phyloP scores from a whole-genome alignment of 2,888 invertebrate species.

The Halictus ligatus region DNA sequence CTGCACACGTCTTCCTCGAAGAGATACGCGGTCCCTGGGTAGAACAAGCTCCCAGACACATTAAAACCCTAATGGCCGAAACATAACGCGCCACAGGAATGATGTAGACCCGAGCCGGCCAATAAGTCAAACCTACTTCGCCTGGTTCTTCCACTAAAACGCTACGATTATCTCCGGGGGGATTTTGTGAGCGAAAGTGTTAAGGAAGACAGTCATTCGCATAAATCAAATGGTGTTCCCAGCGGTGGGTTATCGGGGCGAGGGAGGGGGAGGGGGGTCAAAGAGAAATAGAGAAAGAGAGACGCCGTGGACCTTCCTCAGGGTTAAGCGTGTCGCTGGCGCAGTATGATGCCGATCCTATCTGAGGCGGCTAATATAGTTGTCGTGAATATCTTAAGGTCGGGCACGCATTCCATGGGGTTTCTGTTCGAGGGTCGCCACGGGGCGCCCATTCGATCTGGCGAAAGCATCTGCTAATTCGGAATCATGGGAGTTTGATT shows the following conservation, averaged over 20 bases:
- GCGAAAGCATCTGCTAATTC: constrained; percentile 84
- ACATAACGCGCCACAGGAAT: constrained; percentile 5
- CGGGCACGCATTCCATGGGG: constrained; percentile 80
- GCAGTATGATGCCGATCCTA: constrained; percentile 83
- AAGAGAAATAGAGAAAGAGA: background rate
- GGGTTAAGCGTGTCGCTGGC: constrained; percentile 79
- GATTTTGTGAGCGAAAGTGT: constrained; percentile 50
- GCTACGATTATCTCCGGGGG: constrained; percentile 16
- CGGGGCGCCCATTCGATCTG: constrained; percentile 84
- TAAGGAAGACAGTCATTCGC: constrained; percentile 48
- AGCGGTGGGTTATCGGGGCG: constrained; percentile 6
- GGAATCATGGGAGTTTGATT: constrained; percentile 84
- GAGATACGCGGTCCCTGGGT: background rate
- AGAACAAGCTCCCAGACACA: background rate
- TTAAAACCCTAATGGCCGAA: constrained; percentile 17
- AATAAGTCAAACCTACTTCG: constrained; percentile 20
- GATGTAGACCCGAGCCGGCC: constrained; percentile 13
- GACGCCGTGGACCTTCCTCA: constrained; percentile 59
- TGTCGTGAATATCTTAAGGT: constrained; percentile 84
- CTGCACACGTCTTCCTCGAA: background rate
- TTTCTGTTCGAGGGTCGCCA: constrained; percentile 79
- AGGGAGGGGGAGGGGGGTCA: background rate
- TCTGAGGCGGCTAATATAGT: constrained; percentile 84
- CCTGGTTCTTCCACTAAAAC: background rate
- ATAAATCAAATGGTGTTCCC: constrained; percentile 47